A percentile compares a stretch with the other conserved stretches of the same genome.
Conservation (phyloP, 2,888 invertebrate genomes). For the Latrodectus hesperus region DNA sequence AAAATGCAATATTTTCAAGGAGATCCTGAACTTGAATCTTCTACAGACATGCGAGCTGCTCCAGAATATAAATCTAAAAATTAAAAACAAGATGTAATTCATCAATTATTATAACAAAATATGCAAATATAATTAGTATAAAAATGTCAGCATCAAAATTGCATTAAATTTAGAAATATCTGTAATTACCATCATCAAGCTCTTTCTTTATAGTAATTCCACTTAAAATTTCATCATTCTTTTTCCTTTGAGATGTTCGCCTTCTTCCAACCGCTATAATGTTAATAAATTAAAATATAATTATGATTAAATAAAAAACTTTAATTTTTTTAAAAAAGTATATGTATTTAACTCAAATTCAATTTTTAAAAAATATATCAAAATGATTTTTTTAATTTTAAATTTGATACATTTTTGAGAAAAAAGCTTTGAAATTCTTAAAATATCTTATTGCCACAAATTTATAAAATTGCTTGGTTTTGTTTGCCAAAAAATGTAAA, state of each 20-base stretch:
- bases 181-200: not conserved
- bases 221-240: not conserved
- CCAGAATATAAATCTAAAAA: not conserved
- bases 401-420: too few species aligned
- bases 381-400: not conserved
- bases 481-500: too few species aligned
- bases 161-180: not conserved
- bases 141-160: not conserved
- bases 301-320: not conserved
- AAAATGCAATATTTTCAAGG: not conserved
- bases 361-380: not conserved
- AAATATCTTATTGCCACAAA: too few species aligned
- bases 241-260: not conserved
- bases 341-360: too few species aligned
- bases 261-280: not conserved
- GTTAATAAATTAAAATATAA: not conserved
- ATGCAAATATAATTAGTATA: not conserved
- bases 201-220: not conserved
- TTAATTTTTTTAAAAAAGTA: not conserved
- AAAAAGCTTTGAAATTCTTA: too few species aligned
- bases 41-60: not conserved
- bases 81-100: not conserved
- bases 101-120: not conserved
- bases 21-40: slow-evolving; percentile 5
- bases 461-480: too few species aligned